These are phyloP conservation scores for Drosophila pallidifrons DNA, from an alignment of 1,140 invertebrate species.

Conservation along the genomic window DNA sequence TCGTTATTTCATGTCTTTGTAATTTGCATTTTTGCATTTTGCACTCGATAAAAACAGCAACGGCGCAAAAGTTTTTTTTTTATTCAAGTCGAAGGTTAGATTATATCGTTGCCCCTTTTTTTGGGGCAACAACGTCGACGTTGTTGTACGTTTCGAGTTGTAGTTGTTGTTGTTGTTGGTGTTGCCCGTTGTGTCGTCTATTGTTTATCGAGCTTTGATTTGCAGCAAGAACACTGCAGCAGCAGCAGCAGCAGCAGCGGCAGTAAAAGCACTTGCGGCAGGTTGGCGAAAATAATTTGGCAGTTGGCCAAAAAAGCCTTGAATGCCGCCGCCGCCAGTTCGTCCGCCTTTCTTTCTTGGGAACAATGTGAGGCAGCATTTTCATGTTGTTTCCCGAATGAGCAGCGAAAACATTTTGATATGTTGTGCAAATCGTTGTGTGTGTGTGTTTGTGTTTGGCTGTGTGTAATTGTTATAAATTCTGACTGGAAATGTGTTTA, in stretches of 20 bases:
- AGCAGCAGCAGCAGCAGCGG: not conserved
- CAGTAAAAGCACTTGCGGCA: slow-evolving; percentile 20
- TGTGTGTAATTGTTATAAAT: slow-evolving; percentile 50
- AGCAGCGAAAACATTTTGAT: slow-evolving; percentile 32
- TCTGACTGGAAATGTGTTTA: slow-evolving; percentile 47
- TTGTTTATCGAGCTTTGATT: slow-evolving; percentile 74
- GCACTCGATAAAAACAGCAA: slow-evolving; percentile 68
- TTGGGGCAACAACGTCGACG: slow-evolving; percentile 12
- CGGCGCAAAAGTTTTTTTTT: slow-evolving; percentile 55
- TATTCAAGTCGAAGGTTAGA: slow-evolving; percentile 77
- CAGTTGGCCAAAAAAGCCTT: slow-evolving; percentile 68
- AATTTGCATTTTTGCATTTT: slow-evolving; percentile 54
- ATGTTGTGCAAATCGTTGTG: slow-evolving; percentile 19
- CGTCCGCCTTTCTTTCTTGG: slow-evolving; percentile 14
- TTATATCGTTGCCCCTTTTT: slow-evolving; percentile 63
- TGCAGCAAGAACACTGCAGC: slow-evolving; percentile 31
- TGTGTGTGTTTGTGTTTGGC: not conserved
- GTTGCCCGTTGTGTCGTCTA: slow-evolving; percentile 39
- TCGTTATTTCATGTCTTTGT: not conserved
- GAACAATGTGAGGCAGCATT: slow-evolving; percentile 34
- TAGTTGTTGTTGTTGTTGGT: not conserved
- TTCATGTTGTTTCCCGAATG: slow-evolving; percentile 39
- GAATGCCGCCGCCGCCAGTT: slow-evolving; percentile 54
- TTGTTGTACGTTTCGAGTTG: not conserved
- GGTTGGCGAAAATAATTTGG: slow-evolving; percentile 69